Conservation (phyloP, 2,797 vertebrate genomes). For the Iguana delicatissima region DNA sequence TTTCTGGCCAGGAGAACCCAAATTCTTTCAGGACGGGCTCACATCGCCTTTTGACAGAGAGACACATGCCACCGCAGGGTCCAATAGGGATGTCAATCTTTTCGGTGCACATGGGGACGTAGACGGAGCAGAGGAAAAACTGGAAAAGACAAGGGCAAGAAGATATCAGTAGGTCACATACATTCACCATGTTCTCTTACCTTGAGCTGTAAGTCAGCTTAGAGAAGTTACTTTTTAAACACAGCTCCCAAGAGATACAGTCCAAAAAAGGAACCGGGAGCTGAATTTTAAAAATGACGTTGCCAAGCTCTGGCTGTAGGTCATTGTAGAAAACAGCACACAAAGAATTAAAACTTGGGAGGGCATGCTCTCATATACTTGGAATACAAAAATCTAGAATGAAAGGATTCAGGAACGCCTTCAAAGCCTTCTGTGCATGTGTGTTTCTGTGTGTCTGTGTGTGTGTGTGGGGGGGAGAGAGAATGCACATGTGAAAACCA, state of each 20-base stretch:
- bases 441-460: too few species aligned
- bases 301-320: too few species aligned
- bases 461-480: too few species aligned
- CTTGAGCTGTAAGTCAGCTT: neutral
- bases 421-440: constrained; percentile 19
- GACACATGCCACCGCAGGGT: constrained; percentile 97
- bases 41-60: constrained; percentile 95
- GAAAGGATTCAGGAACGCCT: neutral
- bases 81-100: constrained; percentile 98
- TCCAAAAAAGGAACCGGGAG: neutral
- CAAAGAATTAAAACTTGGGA: constrained; percentile 49
- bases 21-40: constrained; percentile 96
- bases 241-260: neutral
- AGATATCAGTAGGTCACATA: constrained; percentile 29
- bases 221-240: neutral
- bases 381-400: constrained; percentile 21
- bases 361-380: neutral
- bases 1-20: constrained; percentile 95
- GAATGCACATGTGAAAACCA: neutral
- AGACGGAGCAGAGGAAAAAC: constrained; percentile 99
- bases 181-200: neutral
- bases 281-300: neutral
- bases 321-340: neutral
- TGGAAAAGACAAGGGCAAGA: constrained; percentile 76
- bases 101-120: constrained; percentile 99